Base-by-base conservation (phyloP, 2,888 invertebrate genomes). In the Dastarcus helophoroides region DNA sequence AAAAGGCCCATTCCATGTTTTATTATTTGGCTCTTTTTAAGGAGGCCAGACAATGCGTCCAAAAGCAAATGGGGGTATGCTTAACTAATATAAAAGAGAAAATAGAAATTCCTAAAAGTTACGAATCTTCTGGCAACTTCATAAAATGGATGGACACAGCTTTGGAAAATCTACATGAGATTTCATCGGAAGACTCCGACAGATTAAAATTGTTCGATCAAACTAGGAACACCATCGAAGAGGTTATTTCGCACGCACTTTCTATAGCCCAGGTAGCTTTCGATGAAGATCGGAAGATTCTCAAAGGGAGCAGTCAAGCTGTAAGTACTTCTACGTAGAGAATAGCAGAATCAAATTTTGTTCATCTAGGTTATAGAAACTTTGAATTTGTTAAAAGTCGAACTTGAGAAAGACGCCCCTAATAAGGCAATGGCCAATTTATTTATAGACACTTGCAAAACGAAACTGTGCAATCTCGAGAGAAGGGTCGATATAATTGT, bases 401-500 rank as follows among this genome's bases (percentile, higher is more conserved):
- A 71, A 43, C 43, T 69, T 6, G 50, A 63, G 4, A 51, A 60
- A 40, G 56, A 59, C 3, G 57, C 62, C 33, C 51, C 64, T 2
- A 69, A 71, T 42, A 53, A 60, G 6, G 58, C 65, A 7, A 64
- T 71, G 44, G 65, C 67, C 4, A 72, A 68, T 51, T 62, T 77
- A 3, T 64, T 71, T 16, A 65, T 70, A 35, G 71, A 75, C 47
- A 69, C 70, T 1, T 54, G 73, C 27, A 73, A 65, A 43, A 72
- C 76, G 47, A 69, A 73, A 8, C 53, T 79, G 2, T 75, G 76
- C 51, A 62, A 65, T 6, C 50, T 79, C 26, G 79, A 79, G 52
- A 69, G 71, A 3, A 73, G 71, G 50, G 73, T 78, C 4, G 79
- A 79, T 43, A 67, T 70, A 7, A 72, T 76, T 2, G 62, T 79